Percentiles rank a stretch among this genome's conserved stretches.
phyloP scores from a whole-genome alignment of 2,113 vertebrate species.

The Phainopepla nitens region DNA sequence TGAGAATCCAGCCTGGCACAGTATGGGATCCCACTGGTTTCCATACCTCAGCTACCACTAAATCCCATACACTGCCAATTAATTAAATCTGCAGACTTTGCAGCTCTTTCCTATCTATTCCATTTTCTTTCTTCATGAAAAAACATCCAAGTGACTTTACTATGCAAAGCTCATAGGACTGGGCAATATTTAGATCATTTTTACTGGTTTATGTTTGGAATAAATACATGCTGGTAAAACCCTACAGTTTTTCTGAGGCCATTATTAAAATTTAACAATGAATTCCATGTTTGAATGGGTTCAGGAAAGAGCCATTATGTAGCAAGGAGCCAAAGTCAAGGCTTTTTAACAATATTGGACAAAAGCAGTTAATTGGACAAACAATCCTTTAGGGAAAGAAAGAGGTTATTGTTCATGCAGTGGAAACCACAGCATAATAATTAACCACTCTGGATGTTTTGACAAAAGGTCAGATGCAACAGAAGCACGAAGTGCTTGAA shows the following conservation, averaged over 20 bases:
- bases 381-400: slow-evolving; percentile 47
- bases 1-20: neutral
- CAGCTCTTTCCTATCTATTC: neutral
- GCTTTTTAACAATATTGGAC: slow-evolving; percentile 44
- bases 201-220: neutral
- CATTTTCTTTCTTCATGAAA: neutral
- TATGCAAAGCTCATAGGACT: neutral
- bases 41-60: neutral
- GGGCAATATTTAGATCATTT: neutral
- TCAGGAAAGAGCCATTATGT: slow-evolving; percentile 56
- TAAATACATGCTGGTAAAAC: neutral
- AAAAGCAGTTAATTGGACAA: slow-evolving; percentile 40
- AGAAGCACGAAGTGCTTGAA: neutral
- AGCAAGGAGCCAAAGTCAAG: slow-evolving; percentile 40
- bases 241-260: neutral
- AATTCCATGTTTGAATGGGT: slow-evolving; percentile 28
- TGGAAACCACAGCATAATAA: slow-evolving; percentile 37
- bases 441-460: slow-evolving; percentile 13
- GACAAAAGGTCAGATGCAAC: neutral
- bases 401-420: slow-evolving; percentile 28
- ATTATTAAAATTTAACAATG: slow-evolving; percentile 58
- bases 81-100: neutral
- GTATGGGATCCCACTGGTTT: neutral
- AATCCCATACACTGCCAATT: neutral
- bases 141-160: neutral